Conservation (phyloP, 2,113 vertebrate species). For the Pseudorasbora parva region DNA sequence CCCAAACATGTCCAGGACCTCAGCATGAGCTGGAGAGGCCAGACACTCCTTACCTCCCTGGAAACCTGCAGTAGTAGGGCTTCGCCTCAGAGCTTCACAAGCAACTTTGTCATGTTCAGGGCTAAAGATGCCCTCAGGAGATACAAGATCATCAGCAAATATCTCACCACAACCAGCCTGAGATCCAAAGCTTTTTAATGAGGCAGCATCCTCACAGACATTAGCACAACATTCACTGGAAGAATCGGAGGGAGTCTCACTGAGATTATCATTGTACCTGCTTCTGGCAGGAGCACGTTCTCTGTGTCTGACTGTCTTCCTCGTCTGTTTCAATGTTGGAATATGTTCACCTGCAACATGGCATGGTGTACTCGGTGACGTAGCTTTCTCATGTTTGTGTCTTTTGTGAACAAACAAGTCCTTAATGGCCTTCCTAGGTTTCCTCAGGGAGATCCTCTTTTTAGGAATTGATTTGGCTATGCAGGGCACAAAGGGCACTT, state of each 20-base stretch:
- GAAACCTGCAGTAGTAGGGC: conserved; percentile 67
- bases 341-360: conserved; percentile 38
- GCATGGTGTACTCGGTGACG: conserved; percentile 35
- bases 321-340: conserved; percentile 47
- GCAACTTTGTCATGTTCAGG: conserved; percentile 59
- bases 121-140: conserved; percentile 71
- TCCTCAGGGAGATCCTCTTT: conserved; percentile 84
- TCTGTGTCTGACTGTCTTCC: conserved; percentile 63
- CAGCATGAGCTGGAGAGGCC: conserved; percentile 77
- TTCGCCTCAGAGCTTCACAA: conserved; percentile 60
- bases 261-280: conserved; percentile 71
- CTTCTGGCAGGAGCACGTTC: conserved; percentile 59
- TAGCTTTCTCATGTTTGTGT: conserved; percentile 72
- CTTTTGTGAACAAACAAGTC: conserved; percentile 81
- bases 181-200: conserved; percentile 86
- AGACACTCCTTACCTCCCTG: conserved; percentile 79
- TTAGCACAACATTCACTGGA: conserved; percentile 75
- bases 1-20: conserved; percentile 75
- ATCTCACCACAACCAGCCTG: conserved; percentile 88
- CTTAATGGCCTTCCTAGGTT: conserved; percentile 81
- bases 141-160: conserved; percentile 82
- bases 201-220: conserved; percentile 82
- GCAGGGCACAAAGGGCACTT: conserved; percentile 87
- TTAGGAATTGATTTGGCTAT: conserved; percentile 84
- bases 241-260: conserved; percentile 76